A percentile compares a stretch with the other conserved stretches of the same genome.
Evolutionary conservation across 2,888 invertebrate genomes (phyloP).

Genomic region (Drosophila affinis): DNA sequence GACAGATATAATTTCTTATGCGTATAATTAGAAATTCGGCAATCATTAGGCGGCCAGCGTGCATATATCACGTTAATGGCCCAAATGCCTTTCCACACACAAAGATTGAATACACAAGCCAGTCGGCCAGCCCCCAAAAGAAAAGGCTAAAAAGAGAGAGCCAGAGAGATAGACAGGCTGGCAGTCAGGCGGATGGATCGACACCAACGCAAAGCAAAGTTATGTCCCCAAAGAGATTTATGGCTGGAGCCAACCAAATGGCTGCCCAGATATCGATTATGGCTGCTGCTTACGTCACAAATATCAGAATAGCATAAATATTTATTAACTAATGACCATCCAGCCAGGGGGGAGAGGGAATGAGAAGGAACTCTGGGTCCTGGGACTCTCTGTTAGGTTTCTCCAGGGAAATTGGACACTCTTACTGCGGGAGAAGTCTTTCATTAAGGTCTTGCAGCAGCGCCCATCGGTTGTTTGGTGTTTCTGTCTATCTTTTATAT

Average conservation of each 20-base stretch:
- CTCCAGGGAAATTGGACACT: neutral
- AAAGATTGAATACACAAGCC: slow-evolving; percentile 50
- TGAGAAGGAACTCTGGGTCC: too few relatives aligned
- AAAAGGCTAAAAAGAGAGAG: slow-evolving; percentile 35
- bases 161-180: slow-evolving; percentile 12
- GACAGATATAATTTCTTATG: slow-evolving; percentile 80
- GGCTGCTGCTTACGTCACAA: slow-evolving; percentile 12
- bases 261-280: slow-evolving; percentile 32
- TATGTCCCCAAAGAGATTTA: slow-evolving; percentile 36
- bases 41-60: slow-evolving; percentile 72
- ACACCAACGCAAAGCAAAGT: slow-evolving; percentile 3
- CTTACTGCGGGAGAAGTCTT: neutral
- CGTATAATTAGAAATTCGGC: slow-evolving; percentile 80
- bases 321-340: slow-evolving; percentile 18
- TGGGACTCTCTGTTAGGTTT: neutral
- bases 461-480: too few relatives aligned
- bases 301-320: slow-evolving; percentile 1
- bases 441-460: too few relatives aligned
- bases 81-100: slow-evolving; percentile 62
- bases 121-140: neutral
- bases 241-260: slow-evolving; percentile 1
- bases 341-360: neutral
- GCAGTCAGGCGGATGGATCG: slow-evolving; percentile 19
- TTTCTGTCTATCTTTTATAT: too few relatives aligned
- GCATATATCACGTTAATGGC: slow-evolving; percentile 77